phyloP scores from a whole-genome alignment of 1,140 invertebrate species.

The Coptotermes formosanus region DNA sequence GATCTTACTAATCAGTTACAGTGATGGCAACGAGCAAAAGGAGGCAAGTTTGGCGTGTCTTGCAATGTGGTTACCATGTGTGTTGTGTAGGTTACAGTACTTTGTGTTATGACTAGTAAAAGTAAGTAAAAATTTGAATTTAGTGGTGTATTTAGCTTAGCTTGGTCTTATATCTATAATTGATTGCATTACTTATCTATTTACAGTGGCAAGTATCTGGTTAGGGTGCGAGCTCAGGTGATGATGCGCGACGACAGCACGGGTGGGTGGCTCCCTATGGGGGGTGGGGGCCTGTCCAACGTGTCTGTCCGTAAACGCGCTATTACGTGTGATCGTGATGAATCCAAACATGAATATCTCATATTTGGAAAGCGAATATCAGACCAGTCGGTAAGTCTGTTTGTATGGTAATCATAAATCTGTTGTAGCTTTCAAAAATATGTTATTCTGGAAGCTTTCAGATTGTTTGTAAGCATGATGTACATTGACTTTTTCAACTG shows the following conservation, averaged over 20 bases:
- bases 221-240: conserved; percentile 95
- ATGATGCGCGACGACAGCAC: conserved; percentile 97
- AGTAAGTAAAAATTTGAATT: too few relatives aligned
- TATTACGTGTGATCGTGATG: conserved; percentile 47
- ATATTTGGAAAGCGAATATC: conserved; percentile 89
- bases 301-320: conserved; percentile 79
- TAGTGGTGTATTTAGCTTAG: too few relatives aligned
- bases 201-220: conserved; percentile 86
- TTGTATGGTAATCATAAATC: conserved; percentile 32
- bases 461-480: too few relatives aligned
- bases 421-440: background rate
- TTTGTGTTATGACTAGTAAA: too few relatives aligned
- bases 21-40: background rate
- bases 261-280: conserved; percentile 92
- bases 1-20: background rate
- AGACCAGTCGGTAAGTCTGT: conserved; percentile 77
- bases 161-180: too few relatives aligned
- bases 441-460: background rate
- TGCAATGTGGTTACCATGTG: background rate
- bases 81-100: too few relatives aligned
- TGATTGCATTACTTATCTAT: conserved; percentile 32
- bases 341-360: conserved; percentile 75
- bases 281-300: conserved; percentile 88
- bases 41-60: background rate
- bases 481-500: too few relatives aligned